Percentiles rank a stretch among this genome's conserved stretches.
Evolutionary conservation across 2,888 invertebrate genomes (phyloP).

Genomic region (Scaptomyza polygonia): DNA sequence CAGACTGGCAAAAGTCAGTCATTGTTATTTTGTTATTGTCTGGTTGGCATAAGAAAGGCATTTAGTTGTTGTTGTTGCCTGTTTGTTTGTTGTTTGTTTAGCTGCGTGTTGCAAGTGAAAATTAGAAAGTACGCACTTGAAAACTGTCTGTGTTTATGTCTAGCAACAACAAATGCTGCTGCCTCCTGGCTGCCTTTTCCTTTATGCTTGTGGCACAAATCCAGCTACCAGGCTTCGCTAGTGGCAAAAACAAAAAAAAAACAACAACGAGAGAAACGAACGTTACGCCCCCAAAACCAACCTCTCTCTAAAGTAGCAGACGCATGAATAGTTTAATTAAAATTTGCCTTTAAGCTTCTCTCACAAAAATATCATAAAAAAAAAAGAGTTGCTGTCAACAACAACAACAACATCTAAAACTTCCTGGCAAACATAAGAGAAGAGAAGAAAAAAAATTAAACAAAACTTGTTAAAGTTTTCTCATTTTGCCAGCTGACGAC

Average conservation of each 20-base stretch:
- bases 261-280: slow-evolving; percentile 3
- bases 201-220: neutral
- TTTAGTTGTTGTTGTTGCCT: slow-evolving; percentile 31
- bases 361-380: slow-evolving; percentile 51
- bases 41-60: slow-evolving; percentile 49
- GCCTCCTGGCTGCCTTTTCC: slow-evolving; percentile 7
- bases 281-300: slow-evolving; percentile 7
- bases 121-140: slow-evolving; percentile 79
- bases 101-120: slow-evolving; percentile 75
- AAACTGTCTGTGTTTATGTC: slow-evolving; percentile 77
- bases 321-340: slow-evolving; percentile 77
- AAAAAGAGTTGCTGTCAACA: slow-evolving; percentile 40
- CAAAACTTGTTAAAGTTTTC: slow-evolving; percentile 68
- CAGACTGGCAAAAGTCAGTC: slow-evolving; percentile 51
- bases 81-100: slow-evolving; percentile 52
- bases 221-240: slow-evolving; percentile 12
- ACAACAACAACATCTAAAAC: slow-evolving; percentile 19
- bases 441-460: neutral
- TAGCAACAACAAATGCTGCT: slow-evolving; percentile 52
- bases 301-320: slow-evolving; percentile 21
- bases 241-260: slow-evolving; percentile 7
- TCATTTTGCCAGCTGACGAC: slow-evolving; percentile 67
- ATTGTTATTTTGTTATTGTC: slow-evolving; percentile 32
- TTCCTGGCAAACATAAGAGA: slow-evolving; percentile 32
- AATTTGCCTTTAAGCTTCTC: slow-evolving; percentile 71